Conservation (phyloP, 92 coral and sea anemone species). For the Meandrina meandrites region DNA sequence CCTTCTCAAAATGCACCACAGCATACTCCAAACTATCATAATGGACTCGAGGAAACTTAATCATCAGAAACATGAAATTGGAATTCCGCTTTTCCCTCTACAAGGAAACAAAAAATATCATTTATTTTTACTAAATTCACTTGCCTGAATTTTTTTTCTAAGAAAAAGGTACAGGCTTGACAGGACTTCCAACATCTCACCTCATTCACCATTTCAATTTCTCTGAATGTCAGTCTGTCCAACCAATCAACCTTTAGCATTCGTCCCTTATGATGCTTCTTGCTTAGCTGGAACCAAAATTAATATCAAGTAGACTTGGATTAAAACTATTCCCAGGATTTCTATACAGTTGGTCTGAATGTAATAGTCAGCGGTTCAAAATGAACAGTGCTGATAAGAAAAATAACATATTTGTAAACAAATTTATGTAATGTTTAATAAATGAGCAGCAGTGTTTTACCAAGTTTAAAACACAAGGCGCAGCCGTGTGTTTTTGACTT, state of each 20-base stretch:
- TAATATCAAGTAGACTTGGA: not conserved
- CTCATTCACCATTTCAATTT: conserved; percentile 99
- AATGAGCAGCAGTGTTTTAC: too few species aligned
- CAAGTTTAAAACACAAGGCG: too few species aligned
- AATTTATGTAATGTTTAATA: too few species aligned
- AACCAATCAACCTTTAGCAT: conserved; percentile 96
- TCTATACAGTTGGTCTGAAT: not conserved
- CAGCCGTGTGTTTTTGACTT: too few species aligned
- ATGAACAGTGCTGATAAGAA: not conserved
- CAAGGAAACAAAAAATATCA: not conserved
- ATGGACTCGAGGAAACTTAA: conserved; percentile 87
- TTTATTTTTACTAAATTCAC: too few species aligned
- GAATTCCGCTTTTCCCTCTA: conserved; percentile 96
- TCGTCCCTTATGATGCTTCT: conserved; percentile 98
- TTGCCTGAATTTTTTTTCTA: too few species aligned
- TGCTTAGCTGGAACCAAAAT: conserved; percentile 70
- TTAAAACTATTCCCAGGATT: not conserved
- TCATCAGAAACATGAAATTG: conserved; percentile 96
- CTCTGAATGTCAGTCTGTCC: conserved; percentile 94
- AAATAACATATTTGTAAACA: too few species aligned
- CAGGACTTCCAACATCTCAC: conserved; percentile 35
- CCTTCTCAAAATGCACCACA: conserved; percentile 97
- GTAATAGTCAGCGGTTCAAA: not conserved
- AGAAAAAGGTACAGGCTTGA: too few species aligned
- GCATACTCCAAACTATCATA: conserved; percentile 82